These are phyloP conservation scores for Nannoperca australis DNA, from an alignment of 2,797 vertebrate species.

Conservation along the genomic window DNA sequence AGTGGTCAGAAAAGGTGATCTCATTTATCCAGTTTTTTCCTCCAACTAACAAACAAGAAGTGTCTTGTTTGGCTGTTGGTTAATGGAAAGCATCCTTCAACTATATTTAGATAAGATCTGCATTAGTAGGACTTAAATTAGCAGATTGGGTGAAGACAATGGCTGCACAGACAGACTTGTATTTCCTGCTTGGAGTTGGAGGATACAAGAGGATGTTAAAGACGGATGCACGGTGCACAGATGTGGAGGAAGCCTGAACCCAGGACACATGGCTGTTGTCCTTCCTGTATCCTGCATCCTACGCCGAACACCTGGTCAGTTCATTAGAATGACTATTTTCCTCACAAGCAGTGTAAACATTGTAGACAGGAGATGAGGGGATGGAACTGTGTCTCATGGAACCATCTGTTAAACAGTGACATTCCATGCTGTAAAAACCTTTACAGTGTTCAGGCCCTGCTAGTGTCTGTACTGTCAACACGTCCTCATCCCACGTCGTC, in stretches of 20 bases:
- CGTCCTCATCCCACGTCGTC: no score
- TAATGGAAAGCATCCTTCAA: conserved; percentile 20
- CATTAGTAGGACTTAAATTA: conserved; percentile 4
- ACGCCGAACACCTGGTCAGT: conserved; percentile 59
- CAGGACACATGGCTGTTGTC: conserved; percentile 40
- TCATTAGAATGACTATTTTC: conserved; percentile 32
- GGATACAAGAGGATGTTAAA: conserved; percentile 2
- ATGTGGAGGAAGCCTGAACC: conserved; percentile 65
- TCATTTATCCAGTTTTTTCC: conserved; percentile 44
- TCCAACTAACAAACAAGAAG: conserved; percentile 64
- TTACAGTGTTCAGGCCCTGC: not conserved
- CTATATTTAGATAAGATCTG: not conserved
- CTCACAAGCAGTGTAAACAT: not conserved
- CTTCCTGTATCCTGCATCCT: conserved; percentile 76
- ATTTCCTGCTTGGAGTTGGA: conserved; percentile 45
- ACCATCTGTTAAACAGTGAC: conserved; percentile 5
- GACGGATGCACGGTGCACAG: conserved; percentile 55
- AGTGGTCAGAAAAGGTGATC: conserved; percentile 54
- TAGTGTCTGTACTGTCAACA: not conserved
- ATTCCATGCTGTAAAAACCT: not conserved
- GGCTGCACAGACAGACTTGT: conserved; percentile 14
- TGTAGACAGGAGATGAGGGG: not conserved
- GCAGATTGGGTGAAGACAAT: conserved; percentile 14
- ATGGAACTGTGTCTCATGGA: not conserved
- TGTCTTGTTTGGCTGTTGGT: conserved; percentile 45